Base-by-base conservation (phyloP, 2,888 invertebrate genomes). In the Chloromyia formosa region DNA sequence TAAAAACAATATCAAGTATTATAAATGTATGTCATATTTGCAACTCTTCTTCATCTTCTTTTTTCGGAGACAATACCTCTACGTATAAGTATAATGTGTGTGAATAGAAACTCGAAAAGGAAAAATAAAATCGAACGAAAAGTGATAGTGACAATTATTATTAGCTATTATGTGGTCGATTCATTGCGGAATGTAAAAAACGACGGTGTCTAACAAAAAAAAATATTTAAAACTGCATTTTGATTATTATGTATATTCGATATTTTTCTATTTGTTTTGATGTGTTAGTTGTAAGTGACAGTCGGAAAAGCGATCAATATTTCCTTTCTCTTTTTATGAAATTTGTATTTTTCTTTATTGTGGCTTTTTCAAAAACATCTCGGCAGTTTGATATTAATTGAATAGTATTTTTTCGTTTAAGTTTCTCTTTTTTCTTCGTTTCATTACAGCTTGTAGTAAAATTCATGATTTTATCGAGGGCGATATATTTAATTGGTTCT, bases 311-410 rank as follows among this genome's bases (percentile, higher is more conserved):
- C 18, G 20, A 18, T 42, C 14, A 27, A 22, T 69, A 35, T 27
- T 4, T 16, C 22, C 1, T 23, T 40, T 56, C 27, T 16, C 16
- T 1, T 56, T 16, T 69, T 56, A n/a, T n/a, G 23, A 1, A 7
- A 35, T 27, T 54, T 69, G 23, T 69, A 22, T 20, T 68, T 68
- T 18, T 68, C 16, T 61, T 73, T 20, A 49, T 73, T 45, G 23
- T 61, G n/a, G n/a, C n/a, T n/a, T n/a, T n/a, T n/a, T n/a, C n/a
- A n/a, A n/a, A n/a, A n/a, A n/a, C 0, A 16, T 49, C 61, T 45
- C 61, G 73, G 61, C 61, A 60, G 61, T 73, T 73, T 58, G 72
- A 72, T 40, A 72, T 58, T 16, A 12, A 45, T 49, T 18, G 12
- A 1, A 23, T n/a, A 27, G 4, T 35, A 35, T 35, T 35, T 35